phyloP scores from a whole-genome alignment of 2,113 vertebrate species.

The Brachypteracias leptosomus region DNA sequence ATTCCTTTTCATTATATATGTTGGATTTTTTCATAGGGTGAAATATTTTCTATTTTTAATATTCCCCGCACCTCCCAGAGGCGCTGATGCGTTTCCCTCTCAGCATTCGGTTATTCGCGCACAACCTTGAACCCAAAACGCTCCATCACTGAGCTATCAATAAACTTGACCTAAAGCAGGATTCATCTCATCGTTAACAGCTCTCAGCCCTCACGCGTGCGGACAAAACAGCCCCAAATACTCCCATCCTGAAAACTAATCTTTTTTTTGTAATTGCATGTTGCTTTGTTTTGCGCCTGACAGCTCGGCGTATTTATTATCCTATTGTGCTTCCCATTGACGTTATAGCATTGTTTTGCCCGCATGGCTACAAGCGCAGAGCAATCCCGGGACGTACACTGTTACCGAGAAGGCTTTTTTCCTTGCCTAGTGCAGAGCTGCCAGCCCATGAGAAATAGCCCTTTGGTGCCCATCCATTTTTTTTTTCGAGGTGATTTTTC shows the following conservation, averaged over 20 bases:
- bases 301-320: constrained; percentile 63
- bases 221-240: background rate
- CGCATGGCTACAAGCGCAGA: constrained; percentile 39
- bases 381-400: constrained; percentile 42
- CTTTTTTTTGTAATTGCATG: background rate
- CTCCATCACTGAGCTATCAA: background rate
- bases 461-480: background rate
- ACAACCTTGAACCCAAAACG: constrained; percentile 34
- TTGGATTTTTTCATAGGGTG: background rate
- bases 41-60: background rate
- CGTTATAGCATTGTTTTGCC: constrained; percentile 60
- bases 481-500: background rate
- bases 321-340: constrained; percentile 61
- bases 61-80: background rate
- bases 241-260: background rate
- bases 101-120: background rate
- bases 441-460: constrained; percentile 29
- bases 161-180: constrained; percentile 43
- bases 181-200: background rate
- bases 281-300: constrained; percentile 47
- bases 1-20: background rate
- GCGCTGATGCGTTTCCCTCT: background rate
- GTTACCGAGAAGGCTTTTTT: constrained; percentile 31
- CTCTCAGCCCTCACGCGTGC: background rate
- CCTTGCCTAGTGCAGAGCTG: constrained; percentile 65